A percentile compares a stretch with the other conserved stretches of the same genome.
These are phyloP conservation scores for Standfussiana lucernea DNA, from an alignment of 2,888 invertebrate species.

Conservation along the genomic window DNA sequence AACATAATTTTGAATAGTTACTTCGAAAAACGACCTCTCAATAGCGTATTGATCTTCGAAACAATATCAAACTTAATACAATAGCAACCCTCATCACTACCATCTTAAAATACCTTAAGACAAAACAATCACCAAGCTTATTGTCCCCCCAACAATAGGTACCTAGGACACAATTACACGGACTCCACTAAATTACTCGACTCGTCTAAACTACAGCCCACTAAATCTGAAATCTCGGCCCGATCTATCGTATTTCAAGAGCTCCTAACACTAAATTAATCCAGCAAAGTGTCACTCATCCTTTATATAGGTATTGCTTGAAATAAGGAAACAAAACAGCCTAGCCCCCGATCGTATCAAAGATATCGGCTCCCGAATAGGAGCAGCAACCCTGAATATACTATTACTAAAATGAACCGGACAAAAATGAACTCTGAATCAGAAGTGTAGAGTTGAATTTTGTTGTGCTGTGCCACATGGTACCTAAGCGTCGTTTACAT, in stretches of 20 bases:
- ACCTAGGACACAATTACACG: conserved; percentile 35
- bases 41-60: conserved; percentile 27
- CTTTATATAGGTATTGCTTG: conserved; percentile 65
- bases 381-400: conserved; percentile 66
- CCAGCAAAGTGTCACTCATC: conserved; percentile 71
- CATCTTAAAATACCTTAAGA: conserved; percentile 57
- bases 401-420: conserved; percentile 49
- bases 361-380: conserved; percentile 66
- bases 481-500: conserved; percentile 81
- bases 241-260: conserved; percentile 51
- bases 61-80: conserved; percentile 37
- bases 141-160: conserved; percentile 55
- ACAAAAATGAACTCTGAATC: conserved; percentile 61
- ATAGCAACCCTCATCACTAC: conserved; percentile 59
- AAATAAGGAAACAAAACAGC: conserved; percentile 84
- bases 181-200: conserved; percentile 46
- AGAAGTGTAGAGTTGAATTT: conserved; percentile 66
- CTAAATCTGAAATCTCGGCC: conserved; percentile 47
- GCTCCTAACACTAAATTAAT: conserved; percentile 69
- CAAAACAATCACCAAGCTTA: conserved; percentile 52
- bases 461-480: conserved; percentile 57
- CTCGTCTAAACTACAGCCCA: conserved; percentile 25
- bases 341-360: conserved; percentile 78
- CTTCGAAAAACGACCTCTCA: background rate
- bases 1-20: background rate